Base-by-base conservation (phyloP, 2,888 invertebrate species). In the Bombylius discolor region DNA sequence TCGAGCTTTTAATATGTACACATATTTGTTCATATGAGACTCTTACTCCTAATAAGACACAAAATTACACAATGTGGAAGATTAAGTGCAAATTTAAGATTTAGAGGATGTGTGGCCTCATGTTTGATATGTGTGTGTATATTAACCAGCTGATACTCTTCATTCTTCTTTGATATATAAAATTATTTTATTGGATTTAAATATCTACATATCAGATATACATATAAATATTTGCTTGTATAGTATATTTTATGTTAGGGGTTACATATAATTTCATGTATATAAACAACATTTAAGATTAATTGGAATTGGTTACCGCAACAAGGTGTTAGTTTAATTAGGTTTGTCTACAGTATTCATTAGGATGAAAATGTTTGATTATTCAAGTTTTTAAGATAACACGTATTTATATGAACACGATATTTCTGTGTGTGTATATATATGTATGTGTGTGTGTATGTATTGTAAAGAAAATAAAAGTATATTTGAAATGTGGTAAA, bases 51-150 rank as follows among this genome's bases (percentile, higher is more conserved):
- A 50, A 33, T 45, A 23, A 47, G 53, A 49, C 51, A 51, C 67
- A 67, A 70, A 69, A 70, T 70, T 70, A 70, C 68, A 70, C 70
- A 70, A 70, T 70, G 67, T 68, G 68, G 68, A 70, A 70, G 71
- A 70, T 70, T 70, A 70, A 70, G 68, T 68, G 66, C 67, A 70
- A 71, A 70, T 70, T 70, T 70, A 67, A 69, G 68, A 70, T 68
- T 70, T 70, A 53, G 42, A 49, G 49, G 49, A 53, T 49, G 53
- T 23, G 23, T 53, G 53, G 53, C 48, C 53, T 53, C 33, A 39
- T 47, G 53, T 23, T 2, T 23, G 23, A 23, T 23, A 23, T 23
- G 23, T 23, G 23, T 23, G 23, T 23, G 23, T 23, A 23, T 23
- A 23, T 23, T 23, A 23, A 23, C 23, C 23, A 23, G 23, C 23